Base-by-base conservation (phyloP, 2,113 vertebrate genomes). In the Delphinapterus leucas region DNA sequence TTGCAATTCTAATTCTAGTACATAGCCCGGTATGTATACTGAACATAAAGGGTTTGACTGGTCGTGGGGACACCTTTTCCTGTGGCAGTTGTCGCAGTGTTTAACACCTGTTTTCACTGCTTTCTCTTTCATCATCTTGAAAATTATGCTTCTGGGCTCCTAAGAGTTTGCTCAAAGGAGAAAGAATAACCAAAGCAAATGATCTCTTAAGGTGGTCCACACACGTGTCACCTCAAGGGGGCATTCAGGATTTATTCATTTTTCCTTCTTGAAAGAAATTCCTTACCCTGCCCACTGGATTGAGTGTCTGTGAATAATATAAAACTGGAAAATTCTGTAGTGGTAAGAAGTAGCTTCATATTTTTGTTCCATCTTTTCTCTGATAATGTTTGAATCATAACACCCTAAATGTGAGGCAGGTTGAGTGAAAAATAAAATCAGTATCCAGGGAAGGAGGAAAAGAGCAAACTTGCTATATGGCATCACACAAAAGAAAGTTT, bases 81-180 rank as follows among this genome's bases (percentile, higher is more conserved):
- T 47, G 21, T 79, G 18, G 74, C 18, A 5, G 17, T 83, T 91
- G 18, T 91, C 31, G 44, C 4, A 77, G 28, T 38, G 10, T 58
- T 65, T 80, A 85, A 83, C 47, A 93, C 20, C 18, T 92, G 25
- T 4, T 79, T 95, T 88, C 74, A 74, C 18, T 81, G 25, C 31
- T 90, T 88, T 93, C 68, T 65, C 82, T 95, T 68, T 92, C 17
- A 49, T 92, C 87, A 67, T 82, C 41, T 93, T 44, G 49, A 95
- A 90, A 91, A 86, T 85, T 84, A 53, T 36, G 11, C 17, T 80
- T 17, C 58, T 90, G 26, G 33, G 4, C 49, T 76, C 11, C 73
- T 87, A 95, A 86, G 68, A 88, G 88, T 83, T 91, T 92, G 8
- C 33, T 96, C 18, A 76, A 96, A 89, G 33, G 41, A 83, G 26